Evolutionary conservation across 2,888 invertebrate genomes (phyloP).

Genomic region (Creontiades dilutus): DNA sequence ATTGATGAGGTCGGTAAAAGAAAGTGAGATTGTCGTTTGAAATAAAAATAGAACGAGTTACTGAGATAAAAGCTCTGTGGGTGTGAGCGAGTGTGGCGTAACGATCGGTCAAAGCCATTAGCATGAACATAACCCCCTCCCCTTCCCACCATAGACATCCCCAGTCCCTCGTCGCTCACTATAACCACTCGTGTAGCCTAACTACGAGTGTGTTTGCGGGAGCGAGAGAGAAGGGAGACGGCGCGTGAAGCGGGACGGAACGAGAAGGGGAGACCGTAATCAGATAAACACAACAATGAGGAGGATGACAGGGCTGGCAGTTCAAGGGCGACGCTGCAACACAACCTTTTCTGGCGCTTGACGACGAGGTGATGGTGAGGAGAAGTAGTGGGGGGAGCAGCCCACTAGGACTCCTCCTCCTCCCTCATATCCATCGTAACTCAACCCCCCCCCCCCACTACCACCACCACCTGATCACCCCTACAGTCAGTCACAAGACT

Average conservation of each 20-base stretch:
- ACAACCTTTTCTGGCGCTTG: slow-evolving; percentile 29
- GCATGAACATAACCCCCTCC: neutral
- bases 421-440: too few species aligned
- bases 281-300: slow-evolving; percentile 31
- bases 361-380: neutral
- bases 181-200: neutral
- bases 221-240: neutral
- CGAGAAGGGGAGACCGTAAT: neutral
- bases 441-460: neutral
- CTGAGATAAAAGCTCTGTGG: neutral
- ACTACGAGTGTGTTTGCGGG: neutral
- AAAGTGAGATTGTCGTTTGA: neutral
- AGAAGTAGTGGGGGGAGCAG: neutral
- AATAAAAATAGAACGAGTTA: neutral
- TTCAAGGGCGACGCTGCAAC: slow-evolving; percentile 23
- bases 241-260: slow-evolving; percentile 6
- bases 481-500: neutral
- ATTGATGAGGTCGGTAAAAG: neutral
- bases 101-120: slow-evolving; percentile 1
- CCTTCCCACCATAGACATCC: neutral
- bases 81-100: neutral
- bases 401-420: neutral
- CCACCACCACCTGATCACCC: neutral
- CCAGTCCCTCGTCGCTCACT: neutral
- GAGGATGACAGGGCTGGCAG: neutral